A percentile compares a stretch with the other conserved stretches of the same genome.
Conservation (phyloP, 2,113 vertebrate species). For the Sturnira hondurensis region DNA sequence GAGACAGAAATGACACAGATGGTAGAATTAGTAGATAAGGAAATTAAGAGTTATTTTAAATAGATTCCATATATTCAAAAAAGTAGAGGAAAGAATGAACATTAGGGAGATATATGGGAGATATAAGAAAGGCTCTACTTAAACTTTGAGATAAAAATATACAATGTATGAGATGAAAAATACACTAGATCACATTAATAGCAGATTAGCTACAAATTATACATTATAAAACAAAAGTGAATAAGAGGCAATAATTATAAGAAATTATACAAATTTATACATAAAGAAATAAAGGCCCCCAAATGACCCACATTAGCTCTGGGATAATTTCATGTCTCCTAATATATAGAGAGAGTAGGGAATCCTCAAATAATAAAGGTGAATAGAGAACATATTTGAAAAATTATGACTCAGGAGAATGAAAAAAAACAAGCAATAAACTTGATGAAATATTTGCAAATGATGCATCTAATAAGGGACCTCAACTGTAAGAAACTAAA, state of each 20-base stretch:
- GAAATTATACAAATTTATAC: neutral
- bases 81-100: neutral
- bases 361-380: neutral
- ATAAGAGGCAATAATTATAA: neutral
- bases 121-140: neutral
- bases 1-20: neutral
- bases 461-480: neutral
- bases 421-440: neutral
- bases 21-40: neutral
- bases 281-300: neutral
- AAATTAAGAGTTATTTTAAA: neutral
- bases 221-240: neutral
- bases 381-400: neutral
- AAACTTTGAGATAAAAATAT: neutral
- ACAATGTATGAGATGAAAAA: neutral
- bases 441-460: neutral
- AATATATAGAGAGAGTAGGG: neutral
- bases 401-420: neutral
- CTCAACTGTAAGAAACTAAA: neutral
- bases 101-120: neutral
- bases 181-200: neutral
- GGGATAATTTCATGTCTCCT: neutral
- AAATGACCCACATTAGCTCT: neutral
- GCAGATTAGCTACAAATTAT: neutral
- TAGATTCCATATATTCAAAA: neutral